Evolutionary conservation across 2,113 vertebrate species (phyloP), one percentile per base, ranked within the genome.

Genomic region (Butorides virescens): DNA sequence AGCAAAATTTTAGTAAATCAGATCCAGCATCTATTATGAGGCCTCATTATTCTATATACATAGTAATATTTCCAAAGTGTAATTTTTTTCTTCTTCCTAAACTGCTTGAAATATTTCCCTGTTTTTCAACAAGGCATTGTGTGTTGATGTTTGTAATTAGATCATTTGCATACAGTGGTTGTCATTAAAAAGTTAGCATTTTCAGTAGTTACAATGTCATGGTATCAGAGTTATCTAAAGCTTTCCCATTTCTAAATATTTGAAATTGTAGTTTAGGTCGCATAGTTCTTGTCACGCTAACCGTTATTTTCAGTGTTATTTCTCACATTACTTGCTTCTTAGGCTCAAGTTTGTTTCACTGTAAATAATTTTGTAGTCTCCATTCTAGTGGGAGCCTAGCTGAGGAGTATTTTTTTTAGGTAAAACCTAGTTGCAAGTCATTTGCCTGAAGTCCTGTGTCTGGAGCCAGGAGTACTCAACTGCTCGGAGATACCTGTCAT

Each of bases 1-100:
- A 66, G 61, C 36, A 88, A 53, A 78, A 90, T 84, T 87, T 61
- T 65, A 37, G 71, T 91, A 96, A 96, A 96, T 93, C 95, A 75
- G 75, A 81, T 90, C 44, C 65, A 61, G 61, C 62, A 84, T 93
- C 70, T 91, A n/a, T 95, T 88, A 65, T 61, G 49, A 89, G 46
- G 8, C 20, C n/a, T 92, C 37, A 55, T 94, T 95, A 82, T 95
- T 95, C 58, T 39, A 15, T 62, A 72, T 72, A 49, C 47, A 39
- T 63, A 62, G 36, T 73, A 58, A 82, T 88, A 63, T 86, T 95
- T 85, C 85, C 46, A 16, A 76, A 52, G n/a, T n/a, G 4, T 65
- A 22, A 9, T 84, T 84, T 88, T 88, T 95, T 86, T 37, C 25
- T 87, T 72, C 34, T 73, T 87, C 29, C 16, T 86, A 44, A 79